These are phyloP conservation scores for Elegia similella DNA, from an alignment of 2,888 invertebrate species.

Conservation along the genomic window DNA sequence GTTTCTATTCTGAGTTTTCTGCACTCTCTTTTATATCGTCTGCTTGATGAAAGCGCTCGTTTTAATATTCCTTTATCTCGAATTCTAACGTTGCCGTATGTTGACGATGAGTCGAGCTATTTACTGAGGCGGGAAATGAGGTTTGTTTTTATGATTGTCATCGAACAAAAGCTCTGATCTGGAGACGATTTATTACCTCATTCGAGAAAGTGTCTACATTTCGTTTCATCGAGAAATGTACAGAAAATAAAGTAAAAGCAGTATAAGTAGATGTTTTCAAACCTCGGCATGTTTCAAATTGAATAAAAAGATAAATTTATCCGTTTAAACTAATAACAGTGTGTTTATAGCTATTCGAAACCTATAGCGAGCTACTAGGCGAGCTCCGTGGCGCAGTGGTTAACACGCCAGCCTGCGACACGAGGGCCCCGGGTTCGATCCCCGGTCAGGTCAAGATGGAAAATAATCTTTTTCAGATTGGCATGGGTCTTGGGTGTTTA, in stretches of 20 bases:
- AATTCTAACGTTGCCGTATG: slow-evolving; percentile 5
- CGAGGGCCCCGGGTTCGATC: too few species aligned
- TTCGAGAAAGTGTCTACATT: not conserved
- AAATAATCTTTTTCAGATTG: too few species aligned
- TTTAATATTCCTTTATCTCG: slow-evolving; percentile 19
- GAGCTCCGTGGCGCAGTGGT: too few species aligned
- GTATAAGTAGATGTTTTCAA: too few species aligned
- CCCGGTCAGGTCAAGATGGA: too few species aligned
- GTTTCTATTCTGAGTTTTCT: not conserved
- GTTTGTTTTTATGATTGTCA: slow-evolving; percentile 8
- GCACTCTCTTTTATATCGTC: not conserved
- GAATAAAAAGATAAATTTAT: too few species aligned
- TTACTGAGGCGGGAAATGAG: slow-evolving; percentile 8
- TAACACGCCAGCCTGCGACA: too few species aligned
- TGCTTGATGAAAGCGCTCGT: slow-evolving; percentile 12
- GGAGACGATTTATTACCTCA: slow-evolving; percentile 8
- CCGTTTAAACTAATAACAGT: too few species aligned
- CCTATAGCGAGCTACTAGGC: too few species aligned
- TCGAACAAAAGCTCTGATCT: not conserved
- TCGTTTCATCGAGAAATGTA: not conserved
- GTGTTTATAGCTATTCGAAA: too few species aligned
- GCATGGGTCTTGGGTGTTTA: too few species aligned
- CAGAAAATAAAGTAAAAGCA: not conserved
- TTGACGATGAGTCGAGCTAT: slow-evolving; percentile 7
- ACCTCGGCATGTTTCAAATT: too few species aligned